Conservation (phyloP, 2,888 invertebrate genomes). For the Hyalella azteca region DNA sequence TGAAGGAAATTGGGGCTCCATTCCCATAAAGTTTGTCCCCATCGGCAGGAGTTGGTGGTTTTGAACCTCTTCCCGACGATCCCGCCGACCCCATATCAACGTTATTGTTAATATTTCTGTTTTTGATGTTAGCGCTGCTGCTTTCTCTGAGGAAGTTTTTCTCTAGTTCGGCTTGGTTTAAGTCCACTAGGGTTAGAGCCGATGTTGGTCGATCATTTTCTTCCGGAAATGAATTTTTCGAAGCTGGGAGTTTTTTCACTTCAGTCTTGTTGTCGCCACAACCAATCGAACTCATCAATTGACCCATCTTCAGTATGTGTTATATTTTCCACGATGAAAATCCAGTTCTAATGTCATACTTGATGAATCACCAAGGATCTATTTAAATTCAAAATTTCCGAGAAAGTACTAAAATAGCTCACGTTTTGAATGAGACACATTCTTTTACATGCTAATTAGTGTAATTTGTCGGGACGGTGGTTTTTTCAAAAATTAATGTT, state of each 20-base stretch:
- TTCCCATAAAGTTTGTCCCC: not conserved
- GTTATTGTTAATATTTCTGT: not conserved
- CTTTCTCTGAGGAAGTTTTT: not conserved
- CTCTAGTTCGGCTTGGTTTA: not conserved
- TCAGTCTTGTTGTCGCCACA: not conserved
- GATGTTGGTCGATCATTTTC: not conserved
- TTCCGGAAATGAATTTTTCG: not conserved
- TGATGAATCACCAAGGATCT: no score
- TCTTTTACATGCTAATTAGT: no score
- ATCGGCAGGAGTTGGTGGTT: conserved; percentile 26
- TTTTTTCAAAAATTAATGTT: no score
- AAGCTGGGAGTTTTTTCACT: not conserved
- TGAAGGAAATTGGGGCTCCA: not conserved
- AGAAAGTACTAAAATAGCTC: no score
- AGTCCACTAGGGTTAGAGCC: not conserved
- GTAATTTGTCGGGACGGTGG: no score
- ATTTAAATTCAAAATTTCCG: no score
- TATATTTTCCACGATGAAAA: no score
- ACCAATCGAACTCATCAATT: not conserved
- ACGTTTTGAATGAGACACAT: no score
- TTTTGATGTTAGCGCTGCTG: not conserved
- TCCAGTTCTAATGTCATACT: no score
- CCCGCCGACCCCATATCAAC: not conserved
- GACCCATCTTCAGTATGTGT: conserved; percentile 30
- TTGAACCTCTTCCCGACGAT: conserved; percentile 41